Percentiles rank a stretch among this genome's conserved stretches.
phyloP scores from a whole-genome alignment of 2,888 invertebrate species.

The Agrochola circellaris region DNA sequence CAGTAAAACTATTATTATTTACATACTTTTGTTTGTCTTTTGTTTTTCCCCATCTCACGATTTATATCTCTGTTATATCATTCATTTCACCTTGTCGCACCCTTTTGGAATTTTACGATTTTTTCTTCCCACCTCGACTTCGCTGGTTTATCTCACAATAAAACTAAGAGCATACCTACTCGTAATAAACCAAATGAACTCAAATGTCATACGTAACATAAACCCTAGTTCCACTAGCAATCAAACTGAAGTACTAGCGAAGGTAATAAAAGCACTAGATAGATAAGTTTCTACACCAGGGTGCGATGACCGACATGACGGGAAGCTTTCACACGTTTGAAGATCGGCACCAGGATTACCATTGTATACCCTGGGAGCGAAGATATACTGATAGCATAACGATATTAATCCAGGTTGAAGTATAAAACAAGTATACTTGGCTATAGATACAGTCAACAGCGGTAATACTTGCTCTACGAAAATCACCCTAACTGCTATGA shows the following conservation, averaged over 20 bases:
- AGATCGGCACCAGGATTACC: slow-evolving; percentile 50
- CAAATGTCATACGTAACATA: slow-evolving; percentile 3
- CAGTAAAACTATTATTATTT: background rate
- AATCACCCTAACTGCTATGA: background rate
- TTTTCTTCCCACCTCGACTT: background rate
- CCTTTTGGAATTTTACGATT: background rate
- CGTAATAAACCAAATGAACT: slow-evolving; percentile 45
- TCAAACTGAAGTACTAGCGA: slow-evolving; percentile 32
- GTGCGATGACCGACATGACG: slow-evolving; percentile 47
- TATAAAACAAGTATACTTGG: slow-evolving; percentile 7
- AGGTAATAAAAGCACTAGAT: slow-evolving; percentile 34
- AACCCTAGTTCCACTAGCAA: slow-evolving; percentile 25
- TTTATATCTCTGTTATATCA: background rate
- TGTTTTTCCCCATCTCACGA: no score
- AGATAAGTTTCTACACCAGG: slow-evolving; percentile 48
- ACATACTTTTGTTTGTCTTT: background rate
- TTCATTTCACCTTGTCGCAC: background rate
- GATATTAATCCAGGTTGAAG: slow-evolving; percentile 47
- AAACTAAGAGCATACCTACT: slow-evolving; percentile 10
- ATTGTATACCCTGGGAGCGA: slow-evolving; percentile 56
- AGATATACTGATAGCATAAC: slow-evolving; percentile 44
- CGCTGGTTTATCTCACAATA: background rate
- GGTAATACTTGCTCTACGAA: background rate
- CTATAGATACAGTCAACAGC: background rate
- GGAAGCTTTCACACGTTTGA: slow-evolving; percentile 51